Conservation (phyloP, 2,888 invertebrate species). For the Pristionchus maxplancki region DNA sequence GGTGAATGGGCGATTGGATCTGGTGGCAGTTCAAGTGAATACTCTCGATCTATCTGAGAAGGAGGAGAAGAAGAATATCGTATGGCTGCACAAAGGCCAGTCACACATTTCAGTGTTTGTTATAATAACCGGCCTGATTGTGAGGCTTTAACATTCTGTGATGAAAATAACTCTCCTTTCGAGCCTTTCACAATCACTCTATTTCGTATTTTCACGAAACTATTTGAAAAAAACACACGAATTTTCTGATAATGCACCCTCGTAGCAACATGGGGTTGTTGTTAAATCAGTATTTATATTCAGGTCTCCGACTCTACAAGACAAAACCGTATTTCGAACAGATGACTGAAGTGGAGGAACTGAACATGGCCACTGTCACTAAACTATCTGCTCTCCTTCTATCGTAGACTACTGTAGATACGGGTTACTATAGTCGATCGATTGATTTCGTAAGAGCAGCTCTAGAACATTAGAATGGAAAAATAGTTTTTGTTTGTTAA, state of each 20-base stretch:
- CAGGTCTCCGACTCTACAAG: constrained; percentile 72
- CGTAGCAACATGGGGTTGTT: not conserved
- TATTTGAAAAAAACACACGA: too few species aligned
- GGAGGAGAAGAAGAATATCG: constrained; percentile 71
- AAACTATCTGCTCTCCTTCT: constrained; percentile 70
- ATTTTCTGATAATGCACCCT: too few species aligned
- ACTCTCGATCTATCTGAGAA: constrained; percentile 78
- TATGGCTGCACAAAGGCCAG: constrained; percentile 74
- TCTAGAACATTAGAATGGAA: not conserved
- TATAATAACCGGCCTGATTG: too few species aligned
- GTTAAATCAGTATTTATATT: constrained; percentile 36
- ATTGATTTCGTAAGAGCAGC: not conserved
- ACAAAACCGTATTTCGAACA: constrained; percentile 71
- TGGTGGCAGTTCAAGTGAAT: constrained; percentile 75
- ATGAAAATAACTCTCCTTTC: too few species aligned
- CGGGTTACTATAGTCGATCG: constrained; percentile 11
- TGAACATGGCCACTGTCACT: constrained; percentile 72
- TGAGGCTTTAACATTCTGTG: too few species aligned
- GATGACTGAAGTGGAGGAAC: constrained; percentile 66
- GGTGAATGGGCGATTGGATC: constrained; percentile 72
- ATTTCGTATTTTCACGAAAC: too few species aligned
- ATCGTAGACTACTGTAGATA: constrained; percentile 11
- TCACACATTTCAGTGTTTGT: not conserved
- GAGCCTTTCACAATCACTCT: too few species aligned
- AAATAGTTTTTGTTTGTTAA: constrained; percentile 25